Percentiles rank a stretch among this genome's conserved stretches.
Conservation (phyloP, 2,888 invertebrate species). For the Sussaba pulchella region DNA sequence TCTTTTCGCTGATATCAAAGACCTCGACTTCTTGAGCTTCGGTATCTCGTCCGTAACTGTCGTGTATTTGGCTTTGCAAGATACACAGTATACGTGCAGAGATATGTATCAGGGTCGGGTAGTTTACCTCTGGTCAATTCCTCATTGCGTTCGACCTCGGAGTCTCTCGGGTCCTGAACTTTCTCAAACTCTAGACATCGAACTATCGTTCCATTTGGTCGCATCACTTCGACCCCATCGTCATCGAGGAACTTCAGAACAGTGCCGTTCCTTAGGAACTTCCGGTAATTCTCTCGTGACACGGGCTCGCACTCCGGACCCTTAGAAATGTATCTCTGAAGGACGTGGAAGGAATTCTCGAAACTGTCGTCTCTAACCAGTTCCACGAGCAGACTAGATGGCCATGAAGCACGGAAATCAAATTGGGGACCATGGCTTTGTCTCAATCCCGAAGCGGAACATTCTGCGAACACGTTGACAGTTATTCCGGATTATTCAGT, state of each 20-base stretch:
- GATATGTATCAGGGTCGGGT: slow-evolving; percentile 31
- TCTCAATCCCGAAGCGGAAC: not conserved
- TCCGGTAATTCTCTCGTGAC: slow-evolving; percentile 71
- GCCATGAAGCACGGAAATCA: slow-evolving; percentile 75
- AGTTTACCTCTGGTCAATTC: slow-evolving; percentile 59
- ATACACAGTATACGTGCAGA: not conserved
- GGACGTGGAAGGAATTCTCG: slow-evolving; percentile 77
- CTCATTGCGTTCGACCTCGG: slow-evolving; percentile 15
- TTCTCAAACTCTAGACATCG: slow-evolving; percentile 71
- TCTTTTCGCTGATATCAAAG: slow-evolving; percentile 28
- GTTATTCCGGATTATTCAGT: not conserved
- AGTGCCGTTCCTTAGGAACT: slow-evolving; percentile 79
- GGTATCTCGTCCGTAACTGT: slow-evolving; percentile 27
- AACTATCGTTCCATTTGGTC: slow-evolving; percentile 77
- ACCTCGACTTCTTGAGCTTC: slow-evolving; percentile 9
- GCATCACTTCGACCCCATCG: slow-evolving; percentile 75
- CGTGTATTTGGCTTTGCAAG: slow-evolving; percentile 24
- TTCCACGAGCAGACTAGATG: slow-evolving; percentile 76
- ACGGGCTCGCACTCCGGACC: slow-evolving; percentile 63
- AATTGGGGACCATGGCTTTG: slow-evolving; percentile 40
- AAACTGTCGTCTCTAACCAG: slow-evolving; percentile 68
- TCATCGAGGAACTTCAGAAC: slow-evolving; percentile 78
- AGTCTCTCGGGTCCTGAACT: slow-evolving; percentile 32
- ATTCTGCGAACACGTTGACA: slow-evolving; percentile 2
- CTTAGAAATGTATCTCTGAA: slow-evolving; percentile 75